These are phyloP conservation scores for Falco rusticolus DNA, from an alignment of 2,797 vertebrate genomes.

Conservation along the genomic window DNA sequence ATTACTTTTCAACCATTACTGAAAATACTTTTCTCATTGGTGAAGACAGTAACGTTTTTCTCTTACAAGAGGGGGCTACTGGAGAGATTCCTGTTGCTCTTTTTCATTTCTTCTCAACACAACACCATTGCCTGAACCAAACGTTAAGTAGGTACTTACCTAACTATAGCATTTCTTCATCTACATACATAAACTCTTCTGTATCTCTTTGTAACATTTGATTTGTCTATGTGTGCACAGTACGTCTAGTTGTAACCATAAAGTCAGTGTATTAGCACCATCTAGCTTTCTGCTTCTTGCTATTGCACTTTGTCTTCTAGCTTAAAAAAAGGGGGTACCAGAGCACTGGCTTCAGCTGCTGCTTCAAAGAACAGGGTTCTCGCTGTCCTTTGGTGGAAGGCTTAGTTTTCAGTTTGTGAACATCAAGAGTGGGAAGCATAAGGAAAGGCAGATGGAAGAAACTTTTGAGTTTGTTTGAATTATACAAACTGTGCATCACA, in stretches of 20 bases:
- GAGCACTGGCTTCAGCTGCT: not conserved
- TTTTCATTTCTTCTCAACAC: not conserved
- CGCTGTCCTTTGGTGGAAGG: not conserved
- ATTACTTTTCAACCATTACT: not conserved
- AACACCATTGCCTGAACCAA: not conserved
- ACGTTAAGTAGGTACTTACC: not conserved
- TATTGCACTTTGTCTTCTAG: not conserved
- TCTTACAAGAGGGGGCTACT: fast-evolving
- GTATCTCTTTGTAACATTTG: not conserved
- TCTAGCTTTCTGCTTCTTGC: conserved; percentile 45
- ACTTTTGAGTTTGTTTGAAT: not conserved
- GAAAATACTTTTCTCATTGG: not conserved
- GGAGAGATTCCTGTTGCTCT: not conserved
- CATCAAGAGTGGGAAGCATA: not conserved
- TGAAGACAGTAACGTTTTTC: not conserved
- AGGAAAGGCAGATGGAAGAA: not conserved
- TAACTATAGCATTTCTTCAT: not conserved
- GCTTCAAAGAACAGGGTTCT: not conserved
- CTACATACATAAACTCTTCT: not conserved
- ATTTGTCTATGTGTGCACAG: not conserved
- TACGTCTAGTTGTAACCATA: not conserved
- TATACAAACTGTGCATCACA: not conserved
- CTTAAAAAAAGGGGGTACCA: not conserved
- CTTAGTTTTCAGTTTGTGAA: not conserved
- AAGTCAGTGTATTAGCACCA: conserved; percentile 44